These are phyloP conservation scores for Archips crataeganus DNA, from an alignment of 2,888 invertebrate species.

Conservation along the genomic window DNA sequence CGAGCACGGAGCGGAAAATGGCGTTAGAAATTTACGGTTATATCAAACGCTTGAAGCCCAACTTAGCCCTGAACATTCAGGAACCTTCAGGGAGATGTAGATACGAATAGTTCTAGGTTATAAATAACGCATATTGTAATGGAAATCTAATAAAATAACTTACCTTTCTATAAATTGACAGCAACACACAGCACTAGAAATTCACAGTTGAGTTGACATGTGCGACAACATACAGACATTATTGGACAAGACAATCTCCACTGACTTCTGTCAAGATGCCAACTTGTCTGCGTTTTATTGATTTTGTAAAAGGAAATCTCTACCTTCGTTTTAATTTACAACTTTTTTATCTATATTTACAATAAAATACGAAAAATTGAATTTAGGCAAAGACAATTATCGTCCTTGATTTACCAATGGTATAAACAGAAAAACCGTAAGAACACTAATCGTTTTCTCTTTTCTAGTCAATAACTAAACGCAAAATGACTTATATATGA, in stretches of 20 bases:
- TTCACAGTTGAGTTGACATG: slow-evolving; percentile 66
- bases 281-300: slow-evolving; percentile 34
- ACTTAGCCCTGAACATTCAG: slow-evolving; percentile 34
- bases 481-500: neutral
- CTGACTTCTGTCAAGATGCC: slow-evolving; percentile 41
- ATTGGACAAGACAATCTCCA: slow-evolving; percentile 23
- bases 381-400: neutral
- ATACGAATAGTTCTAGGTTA: slow-evolving; percentile 10
- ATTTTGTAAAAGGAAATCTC: neutral
- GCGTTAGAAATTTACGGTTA: slow-evolving; percentile 74
- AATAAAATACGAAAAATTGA: neutral
- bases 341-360: neutral
- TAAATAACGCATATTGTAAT: slow-evolving; percentile 23
- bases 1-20: slow-evolving; percentile 78
- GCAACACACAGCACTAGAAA: slow-evolving; percentile 75
- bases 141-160: slow-evolving; percentile 63
- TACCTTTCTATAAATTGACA: slow-evolving; percentile 81
- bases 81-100: slow-evolving; percentile 13
- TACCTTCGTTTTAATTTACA: neutral
- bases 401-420: neutral
- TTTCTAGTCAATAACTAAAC: neutral
- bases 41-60: slow-evolving; percentile 45
- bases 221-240: slow-evolving; percentile 52
- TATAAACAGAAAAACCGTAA: neutral
- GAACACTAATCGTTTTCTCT: neutral